Base-by-base conservation (phyloP, 2,113 vertebrate species). In the Coracopsis vasa region DNA sequence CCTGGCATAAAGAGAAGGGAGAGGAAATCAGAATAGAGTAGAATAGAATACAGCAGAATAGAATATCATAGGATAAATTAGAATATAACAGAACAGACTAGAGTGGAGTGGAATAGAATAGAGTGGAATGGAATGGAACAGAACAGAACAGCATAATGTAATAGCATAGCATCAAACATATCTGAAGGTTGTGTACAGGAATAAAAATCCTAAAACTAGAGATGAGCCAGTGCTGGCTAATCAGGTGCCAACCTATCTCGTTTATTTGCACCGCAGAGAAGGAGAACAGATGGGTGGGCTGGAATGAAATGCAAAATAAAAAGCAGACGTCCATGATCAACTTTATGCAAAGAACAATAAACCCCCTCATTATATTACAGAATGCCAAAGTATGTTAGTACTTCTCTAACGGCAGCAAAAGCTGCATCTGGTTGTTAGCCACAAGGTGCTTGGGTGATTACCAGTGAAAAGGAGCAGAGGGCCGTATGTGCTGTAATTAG, bases 221-320 rank as follows among this genome's bases (percentile, higher is more conserved):
- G 37, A 60, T 60, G 20, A 86, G 69, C 65, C 77, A 92, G 31
- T 41, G 35, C 31, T 74, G 65, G 82, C 31, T 93, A 35, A 47
- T 71, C 86, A 62, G 47, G 67, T 69, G 37, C 25, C 84, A 89
- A 58, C 44, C 70, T 81, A 72, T 10, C 83, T 81, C 37, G 44
- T 72, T 84, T 82, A 48, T 67, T 92, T 94, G 53, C 41, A 91
- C 42, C 1, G 2, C 44, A 65, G 65, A 82, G 61, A 74, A 78
- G 41, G 27, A 82, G 86, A 93, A 65, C 86, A 96, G 91, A 91
- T 94, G 86, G 47, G 72, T 90, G 86, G 62, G 50, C 28, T 86
- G 86, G 39, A 93, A 67, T 53, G 28, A 94, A 89, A 89, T 45
- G 74, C 29, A 64, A 83, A 91, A 83, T 89, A 72, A 85, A 92